phyloP scores from a whole-genome alignment of 2,797 vertebrate species.

The Peromyscus melanophrys region DNA sequence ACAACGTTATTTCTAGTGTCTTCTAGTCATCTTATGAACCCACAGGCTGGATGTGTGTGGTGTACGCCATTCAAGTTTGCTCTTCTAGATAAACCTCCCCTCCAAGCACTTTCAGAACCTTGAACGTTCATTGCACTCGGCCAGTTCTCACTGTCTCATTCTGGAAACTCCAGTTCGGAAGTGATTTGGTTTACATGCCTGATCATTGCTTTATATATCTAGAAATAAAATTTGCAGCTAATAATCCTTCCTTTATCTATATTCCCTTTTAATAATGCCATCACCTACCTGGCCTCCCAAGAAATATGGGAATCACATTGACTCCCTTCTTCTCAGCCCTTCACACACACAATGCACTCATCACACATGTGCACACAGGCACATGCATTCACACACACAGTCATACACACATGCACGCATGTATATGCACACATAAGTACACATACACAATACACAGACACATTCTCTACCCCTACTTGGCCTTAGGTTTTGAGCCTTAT shows the following conservation, averaged over 20 bases:
- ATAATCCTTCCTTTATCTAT: background rate
- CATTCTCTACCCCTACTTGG: background rate
- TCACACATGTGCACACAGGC: background rate
- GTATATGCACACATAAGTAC: background rate
- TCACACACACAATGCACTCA: background rate
- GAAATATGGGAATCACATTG: background rate
- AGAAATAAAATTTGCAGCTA: slow-evolving; percentile 4
- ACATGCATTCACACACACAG: background rate
- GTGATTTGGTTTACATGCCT: slow-evolving; percentile 29
- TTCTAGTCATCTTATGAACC: background rate
- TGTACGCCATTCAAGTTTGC: background rate
- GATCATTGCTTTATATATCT: slow-evolving; percentile 29
- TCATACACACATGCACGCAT: background rate
- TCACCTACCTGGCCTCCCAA: background rate
- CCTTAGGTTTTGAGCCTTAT: slow-evolving; percentile 12
- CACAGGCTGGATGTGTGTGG: background rate
- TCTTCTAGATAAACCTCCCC: slow-evolving; percentile 7
- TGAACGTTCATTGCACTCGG: background rate
- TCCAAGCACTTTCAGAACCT: background rate
- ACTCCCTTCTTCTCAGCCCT: background rate
- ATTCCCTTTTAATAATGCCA: background rate
- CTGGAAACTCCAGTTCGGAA: slow-evolving; percentile 27
- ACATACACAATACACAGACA: background rate
- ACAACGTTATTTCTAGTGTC: slow-evolving; percentile 33
- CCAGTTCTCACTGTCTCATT: background rate